These are phyloP conservation scores for Platalea minor DNA, from an alignment of 2,797 vertebrate species.

Conservation along the genomic window DNA sequence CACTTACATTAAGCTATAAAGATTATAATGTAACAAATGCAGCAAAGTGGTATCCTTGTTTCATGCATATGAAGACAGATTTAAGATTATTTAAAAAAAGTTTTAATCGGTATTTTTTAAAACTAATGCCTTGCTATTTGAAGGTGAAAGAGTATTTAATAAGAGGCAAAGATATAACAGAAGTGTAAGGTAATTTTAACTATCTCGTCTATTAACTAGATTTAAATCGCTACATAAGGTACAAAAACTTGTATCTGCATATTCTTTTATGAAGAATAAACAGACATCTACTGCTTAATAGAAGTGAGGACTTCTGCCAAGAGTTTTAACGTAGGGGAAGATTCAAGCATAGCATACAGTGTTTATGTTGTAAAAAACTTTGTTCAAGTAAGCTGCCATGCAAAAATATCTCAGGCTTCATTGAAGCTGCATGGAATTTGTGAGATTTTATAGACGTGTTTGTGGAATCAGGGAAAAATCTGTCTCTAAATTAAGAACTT, in stretches of 20 bases:
- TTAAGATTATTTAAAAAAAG: not conserved
- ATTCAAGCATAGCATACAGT: not conserved
- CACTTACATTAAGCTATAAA: not conserved
- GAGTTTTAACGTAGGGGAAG: not conserved
- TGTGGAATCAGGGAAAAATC: slow-evolving; percentile 14
- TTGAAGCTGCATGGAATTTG: not conserved
- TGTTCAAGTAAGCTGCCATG: not conserved
- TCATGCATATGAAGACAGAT: not conserved
- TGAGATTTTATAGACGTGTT: not conserved
- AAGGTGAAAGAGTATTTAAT: not conserved
- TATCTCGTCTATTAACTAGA: not conserved
- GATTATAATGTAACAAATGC: not conserved
- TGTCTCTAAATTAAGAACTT: not conserved
- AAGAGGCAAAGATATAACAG: not conserved
- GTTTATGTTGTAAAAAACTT: not conserved
- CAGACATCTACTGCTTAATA: not conserved
- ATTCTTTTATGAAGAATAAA: not conserved
- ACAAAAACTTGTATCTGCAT: not conserved
- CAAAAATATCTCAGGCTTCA: not conserved
- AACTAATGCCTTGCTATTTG: not conserved
- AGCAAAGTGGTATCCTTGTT: not conserved
- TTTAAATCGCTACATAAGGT: not conserved
- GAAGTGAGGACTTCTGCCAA: not conserved
- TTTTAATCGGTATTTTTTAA: not conserved
- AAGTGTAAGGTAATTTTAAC: not conserved